Evolutionary conservation across 2,888 invertebrate genomes (phyloP), one percentile per base, ranked within the genome.

Genomic region (Diarsia dahlii): DNA sequence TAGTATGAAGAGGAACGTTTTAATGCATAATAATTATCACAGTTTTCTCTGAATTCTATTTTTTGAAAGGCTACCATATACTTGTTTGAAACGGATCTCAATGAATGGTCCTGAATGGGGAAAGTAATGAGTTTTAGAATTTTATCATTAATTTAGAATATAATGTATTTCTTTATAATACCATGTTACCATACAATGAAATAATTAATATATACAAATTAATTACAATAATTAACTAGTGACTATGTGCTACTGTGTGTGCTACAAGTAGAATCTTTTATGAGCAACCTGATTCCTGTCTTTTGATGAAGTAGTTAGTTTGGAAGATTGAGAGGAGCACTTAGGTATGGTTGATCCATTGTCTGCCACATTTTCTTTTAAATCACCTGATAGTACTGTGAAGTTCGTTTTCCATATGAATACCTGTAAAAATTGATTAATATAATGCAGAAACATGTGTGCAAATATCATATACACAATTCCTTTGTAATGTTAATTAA

Each of bases 321-420:
- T 94, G 10, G 93, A 91, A 67, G 80, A 83, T 76, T 92, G 92
- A 34, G 90, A 89, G 28, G 82, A 67, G 74, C 92, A 88, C 81
- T 88, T 91, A 52, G 91, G 87, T 69, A 89, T 79, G 48, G 90
- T 76, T 60, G 90, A 81, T 71, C 84, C 78, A 86, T 92, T 94
- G 67, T 93, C 90, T 52, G 81, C 88, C 13, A 92, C 72, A 89
- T 96, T 96, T 83, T 96, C 96, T 80, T 95, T 95, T 48, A 82
- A 74, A 58, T 95, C 94, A 90, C 82, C 91, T 67, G 89, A 89
- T 58, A 95, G 88, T 83, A 94, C 93, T 75, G 95, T 95, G 83
- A 97, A 97, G 87, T 97, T 97, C 20, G 97, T 96, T 91, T 95
- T 97, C 97, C 97, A 97, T 73, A 97, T 90, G 83, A 96, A 95